Base-by-base conservation (phyloP, 92 coral and sea anemone species). In the Plumapathes pennacea region DNA sequence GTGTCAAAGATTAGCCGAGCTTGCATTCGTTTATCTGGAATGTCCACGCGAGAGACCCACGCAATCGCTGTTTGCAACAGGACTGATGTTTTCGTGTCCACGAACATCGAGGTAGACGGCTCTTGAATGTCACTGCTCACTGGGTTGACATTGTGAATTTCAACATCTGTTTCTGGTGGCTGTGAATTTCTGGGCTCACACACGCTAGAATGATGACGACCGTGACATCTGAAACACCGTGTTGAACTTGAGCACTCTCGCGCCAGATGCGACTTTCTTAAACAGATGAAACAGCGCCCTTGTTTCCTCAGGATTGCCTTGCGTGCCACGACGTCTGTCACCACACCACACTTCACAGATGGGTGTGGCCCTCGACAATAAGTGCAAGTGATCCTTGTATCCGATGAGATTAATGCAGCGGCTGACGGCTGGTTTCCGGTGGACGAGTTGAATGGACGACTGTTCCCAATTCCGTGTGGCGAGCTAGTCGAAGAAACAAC, bases 181-280 rank as follows among this genome's bases (percentile, higher is more conserved):
- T n/a, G n/a, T n/a, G n/a, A n/a, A n/a, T n/a, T n/a, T n/a, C n/a
- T n/a, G n/a, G n/a, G n/a, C n/a, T 68, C 74, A 63, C 92, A 85
- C 52, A 79, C 36, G 38, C 91, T 77, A 11, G 54, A 68, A 68
- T 79, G 92, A 55, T 85, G 83, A 32, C 74, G 63, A 25, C 81
- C 86, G 32, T 61, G 64, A 50, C 84, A 80, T 25, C 80, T 80
- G 11, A 69, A 57, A 57, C 90, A 78, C 21, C 26, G 17, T 14
- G 47, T 76, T 38, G 25, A 53, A 18, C 74, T 64, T 4, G 50
- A 42, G 51, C 88, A 86, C 47, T 62, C 63, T 54, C 29, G 48
- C 13, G 78, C 74, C 11, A 69, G 53, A 36, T 86, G 88, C 25
- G 55, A 42, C 42, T 57, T 61, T 54, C 47, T 69, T 31, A 86